Evolutionary conservation across 2,113 vertebrate species (phyloP).

Genomic region (Coptodon bakossiorum): DNA sequence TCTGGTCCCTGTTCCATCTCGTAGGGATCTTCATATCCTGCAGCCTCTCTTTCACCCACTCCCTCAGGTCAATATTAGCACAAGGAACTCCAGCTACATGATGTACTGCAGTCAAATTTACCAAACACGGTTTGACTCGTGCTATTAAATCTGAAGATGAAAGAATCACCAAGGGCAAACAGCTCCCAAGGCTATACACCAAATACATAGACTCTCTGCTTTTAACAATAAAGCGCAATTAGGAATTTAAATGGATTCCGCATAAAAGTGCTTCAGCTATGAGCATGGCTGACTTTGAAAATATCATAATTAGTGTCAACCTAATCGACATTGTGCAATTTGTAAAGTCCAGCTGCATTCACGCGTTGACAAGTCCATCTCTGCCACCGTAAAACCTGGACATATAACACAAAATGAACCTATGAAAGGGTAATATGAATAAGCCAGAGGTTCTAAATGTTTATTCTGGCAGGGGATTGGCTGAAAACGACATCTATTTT

Average conservation of each 20-base stretch:
- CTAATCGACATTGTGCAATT: constrained; percentile 23
- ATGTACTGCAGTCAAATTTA: constrained; percentile 56
- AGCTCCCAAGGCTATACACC: constrained; percentile 40
- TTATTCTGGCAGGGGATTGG: not conserved
- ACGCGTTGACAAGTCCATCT: not conserved
- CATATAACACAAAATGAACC: not conserved
- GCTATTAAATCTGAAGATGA: constrained; percentile 59
- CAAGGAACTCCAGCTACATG: constrained; percentile 46
- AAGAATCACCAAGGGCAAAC: constrained; percentile 59
- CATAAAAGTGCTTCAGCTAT: constrained; percentile 30
- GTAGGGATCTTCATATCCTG: constrained; percentile 28
- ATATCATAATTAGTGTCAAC: constrained; percentile 47
- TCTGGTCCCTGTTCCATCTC: constrained; percentile 2
- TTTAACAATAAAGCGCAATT: constrained; percentile 38
- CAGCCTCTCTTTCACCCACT: constrained; percentile 15
- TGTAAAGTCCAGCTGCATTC: constrained; percentile 13
- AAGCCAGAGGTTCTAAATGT: not conserved
- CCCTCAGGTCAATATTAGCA: constrained; percentile 62
- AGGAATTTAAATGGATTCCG: constrained; percentile 41
- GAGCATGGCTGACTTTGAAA: constrained; percentile 44
- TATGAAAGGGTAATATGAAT: not conserved
- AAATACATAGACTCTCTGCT: constrained; percentile 8
- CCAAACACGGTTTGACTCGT: constrained; percentile 52
- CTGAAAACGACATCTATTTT: constrained; percentile 8
- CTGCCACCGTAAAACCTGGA: not conserved